These are phyloP conservation scores for Catocala nupta DNA, from an alignment of 2,888 invertebrate genomes.

Conservation along the genomic window DNA sequence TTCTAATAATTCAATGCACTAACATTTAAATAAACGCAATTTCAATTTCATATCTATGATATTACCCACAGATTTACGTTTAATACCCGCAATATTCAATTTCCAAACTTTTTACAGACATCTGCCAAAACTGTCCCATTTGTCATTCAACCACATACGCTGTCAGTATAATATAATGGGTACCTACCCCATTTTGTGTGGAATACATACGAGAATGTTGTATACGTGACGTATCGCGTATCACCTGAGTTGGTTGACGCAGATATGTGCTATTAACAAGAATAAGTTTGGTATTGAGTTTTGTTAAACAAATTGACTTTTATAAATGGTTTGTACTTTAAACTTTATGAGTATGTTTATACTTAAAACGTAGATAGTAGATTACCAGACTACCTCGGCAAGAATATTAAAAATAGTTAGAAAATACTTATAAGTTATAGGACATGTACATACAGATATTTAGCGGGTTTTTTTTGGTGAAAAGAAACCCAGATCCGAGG, in stretches of 20 bases:
- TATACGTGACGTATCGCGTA: constrained; percentile 3
- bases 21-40: too few relatives aligned
- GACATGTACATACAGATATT: too few relatives aligned
- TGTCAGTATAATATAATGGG: not conserved
- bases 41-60: not conserved
- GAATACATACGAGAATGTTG: not conserved
- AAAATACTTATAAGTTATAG: too few relatives aligned
- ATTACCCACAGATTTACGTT: not conserved
- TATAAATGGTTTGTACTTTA: not conserved
- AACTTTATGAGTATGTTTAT: not conserved
- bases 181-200: not conserved
- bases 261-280: not conserved
- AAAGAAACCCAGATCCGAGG: too few relatives aligned
- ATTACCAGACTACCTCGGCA: too few relatives aligned
- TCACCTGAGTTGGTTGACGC: constrained; percentile 1
- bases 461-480: too few relatives aligned
- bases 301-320: constrained; percentile 3
- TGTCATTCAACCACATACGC: constrained; percentile 12
- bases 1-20: too few relatives aligned
- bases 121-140: constrained; percentile 9
- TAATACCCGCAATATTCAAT: constrained; percentile 8
- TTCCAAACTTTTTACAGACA: constrained; percentile 8
- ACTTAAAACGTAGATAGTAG: not conserved
- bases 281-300: constrained; percentile 4
- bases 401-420: too few relatives aligned